Evolutionary conservation across 2,888 invertebrate species (phyloP), one percentile per base, ranked within the genome.

Genomic region (Acanthopleura granulata): DNA sequence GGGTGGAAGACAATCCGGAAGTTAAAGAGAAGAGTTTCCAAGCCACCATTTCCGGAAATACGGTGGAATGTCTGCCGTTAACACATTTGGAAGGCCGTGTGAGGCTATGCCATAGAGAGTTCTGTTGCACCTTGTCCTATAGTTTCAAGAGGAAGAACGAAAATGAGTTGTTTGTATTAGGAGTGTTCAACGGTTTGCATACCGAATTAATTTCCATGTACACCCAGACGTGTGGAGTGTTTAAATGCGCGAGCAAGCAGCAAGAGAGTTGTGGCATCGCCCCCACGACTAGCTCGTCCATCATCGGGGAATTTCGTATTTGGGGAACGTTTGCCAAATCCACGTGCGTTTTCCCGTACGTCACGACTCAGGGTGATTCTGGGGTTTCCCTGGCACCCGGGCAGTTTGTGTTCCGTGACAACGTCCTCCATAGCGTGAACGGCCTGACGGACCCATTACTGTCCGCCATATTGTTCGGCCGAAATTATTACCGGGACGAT

Each of bases 61-160:
- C 22, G 1, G n/a, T 61, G 4, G 61, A 62, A 29, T 61, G 30
- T 61, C n/a, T 62, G 4, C 62, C 61, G 18, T 40, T 73, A 11
- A n/a, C n/a, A n/a, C 27, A 25, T 50, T 18, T 30, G 9, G n/a
- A 18, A 30, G 62, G 62, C n/a, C 30, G 22, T 9, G 22, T 73
- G 3, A 27, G 61, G 18, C 27, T 73, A 29, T 73, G 73, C 27
- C 61, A 73, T 3, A 18, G 30, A 9, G 62, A 30, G 6, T 62
- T 73, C 1, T 73, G 73, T 61, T 73, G 73, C 25, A 62, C 61
- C 1, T 40, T 73, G 14, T 62, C 62, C 11, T 73, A 73, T 40
- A 40, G 51, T 30, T 30, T 62, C 62, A 25, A 40, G 18, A 40
- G n/a, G n/a, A 25, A 73, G 25, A 16, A 49, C 40, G n/a, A 61